Evolutionary conservation across 2,888 invertebrate species (phyloP).

Genomic region (Oeneis ivallda): DNA sequence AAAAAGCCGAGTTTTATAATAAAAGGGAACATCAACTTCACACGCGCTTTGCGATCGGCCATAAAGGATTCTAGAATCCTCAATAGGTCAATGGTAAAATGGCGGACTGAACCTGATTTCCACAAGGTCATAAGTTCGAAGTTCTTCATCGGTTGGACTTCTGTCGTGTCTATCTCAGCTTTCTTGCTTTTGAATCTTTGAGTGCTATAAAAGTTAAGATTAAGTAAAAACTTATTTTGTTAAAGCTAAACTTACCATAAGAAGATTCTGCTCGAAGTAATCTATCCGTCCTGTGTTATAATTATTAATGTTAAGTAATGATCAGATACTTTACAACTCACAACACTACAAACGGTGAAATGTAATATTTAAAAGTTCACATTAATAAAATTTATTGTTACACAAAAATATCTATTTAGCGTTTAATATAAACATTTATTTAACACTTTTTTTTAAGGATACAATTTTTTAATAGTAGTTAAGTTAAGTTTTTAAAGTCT

Average conservation of each 20-base stretch:
- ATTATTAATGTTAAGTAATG: neutral
- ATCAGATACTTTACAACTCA: constrained; percentile 8
- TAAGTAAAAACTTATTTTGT: neutral
- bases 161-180: neutral
- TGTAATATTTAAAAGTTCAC: constrained; percentile 7
- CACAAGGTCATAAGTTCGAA: constrained; percentile 15
- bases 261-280: neutral
- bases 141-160: neutral
- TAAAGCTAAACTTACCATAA: constrained; percentile 14
- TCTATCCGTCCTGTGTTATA: neutral
- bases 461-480: neutral
- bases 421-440: neutral
- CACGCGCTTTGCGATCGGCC: neutral
- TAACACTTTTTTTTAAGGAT: neutral
- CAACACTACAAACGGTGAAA: constrained; percentile 4
- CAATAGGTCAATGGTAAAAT: constrained; percentile 11
- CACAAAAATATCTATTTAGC: neutral
- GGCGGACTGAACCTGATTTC: constrained; percentile 12
- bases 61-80: constrained; percentile 10
- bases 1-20: constrained; percentile 3
- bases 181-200: neutral
- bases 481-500: neutral
- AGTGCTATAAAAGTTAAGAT: neutral
- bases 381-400: neutral
- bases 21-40: constrained; percentile 1